phyloP scores from a whole-genome alignment of 1,140 invertebrate species.

The Argopecten irradians region DNA sequence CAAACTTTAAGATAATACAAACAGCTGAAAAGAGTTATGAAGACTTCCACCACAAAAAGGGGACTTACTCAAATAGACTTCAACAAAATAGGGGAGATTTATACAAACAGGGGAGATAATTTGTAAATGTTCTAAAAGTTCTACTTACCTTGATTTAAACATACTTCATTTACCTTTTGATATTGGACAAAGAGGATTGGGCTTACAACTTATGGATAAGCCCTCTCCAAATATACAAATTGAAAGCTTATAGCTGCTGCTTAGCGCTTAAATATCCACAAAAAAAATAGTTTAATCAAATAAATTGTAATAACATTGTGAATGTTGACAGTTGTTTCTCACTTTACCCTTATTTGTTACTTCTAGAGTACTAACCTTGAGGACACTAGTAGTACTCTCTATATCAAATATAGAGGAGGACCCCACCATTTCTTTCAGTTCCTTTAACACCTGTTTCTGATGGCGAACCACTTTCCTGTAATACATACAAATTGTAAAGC shows the following conservation, averaged over 20 bases:
- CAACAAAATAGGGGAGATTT: not conserved
- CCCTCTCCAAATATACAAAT: too few species aligned
- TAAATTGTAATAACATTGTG: too few species aligned
- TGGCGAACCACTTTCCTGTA: slow-evolving; percentile 69
- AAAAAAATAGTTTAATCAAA: too few species aligned
- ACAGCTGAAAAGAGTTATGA: not conserved
- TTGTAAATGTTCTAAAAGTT: not conserved
- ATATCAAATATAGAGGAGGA: slow-evolving; percentile 71
- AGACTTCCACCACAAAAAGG: not conserved
- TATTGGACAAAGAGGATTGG: too few species aligned
- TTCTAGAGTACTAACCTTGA: slow-evolving; percentile 59
- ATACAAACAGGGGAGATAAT: not conserved
- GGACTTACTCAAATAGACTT: not conserved
- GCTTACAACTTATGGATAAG: too few species aligned
- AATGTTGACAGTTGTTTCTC: too few species aligned
- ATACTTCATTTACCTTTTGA: too few species aligned
- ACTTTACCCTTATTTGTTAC: too few species aligned
- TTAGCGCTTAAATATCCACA: too few species aligned
- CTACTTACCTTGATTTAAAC: too few species aligned
- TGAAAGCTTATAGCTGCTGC: too few species aligned
- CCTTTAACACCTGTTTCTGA: slow-evolving; percentile 70
- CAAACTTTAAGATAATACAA: not conserved
- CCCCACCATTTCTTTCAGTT: slow-evolving; percentile 72
- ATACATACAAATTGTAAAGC: not conserved
- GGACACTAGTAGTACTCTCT: slow-evolving; percentile 69